Percentiles rank a stretch among this genome's conserved stretches.
phyloP scores from a whole-genome alignment of 2,888 invertebrate species.

The Mesopsocus fuscifrons region DNA sequence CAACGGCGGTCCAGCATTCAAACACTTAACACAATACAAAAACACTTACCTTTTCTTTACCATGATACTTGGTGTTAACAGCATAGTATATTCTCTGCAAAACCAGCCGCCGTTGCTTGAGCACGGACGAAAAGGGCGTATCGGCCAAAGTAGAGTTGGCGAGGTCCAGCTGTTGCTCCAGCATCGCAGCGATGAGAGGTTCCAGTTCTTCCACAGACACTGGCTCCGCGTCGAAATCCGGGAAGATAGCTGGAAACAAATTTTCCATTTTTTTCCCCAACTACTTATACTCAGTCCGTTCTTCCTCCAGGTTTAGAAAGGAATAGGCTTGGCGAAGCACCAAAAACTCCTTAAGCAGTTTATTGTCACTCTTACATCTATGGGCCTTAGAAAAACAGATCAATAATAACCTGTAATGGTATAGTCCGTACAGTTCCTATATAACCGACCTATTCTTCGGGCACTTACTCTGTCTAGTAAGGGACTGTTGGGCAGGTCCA shows the following conservation, averaged over 20 bases:
- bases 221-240: constrained; percentile 33
- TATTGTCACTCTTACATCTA: no score
- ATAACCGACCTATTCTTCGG: no score
- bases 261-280: no score
- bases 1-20: no score
- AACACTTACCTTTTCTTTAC: constrained; percentile 25
- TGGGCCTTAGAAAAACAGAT: no score
- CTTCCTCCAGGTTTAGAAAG: no score
- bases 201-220: constrained; percentile 30
- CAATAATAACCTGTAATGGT: no score
- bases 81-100: constrained; percentile 37
- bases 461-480: constrained; percentile 19
- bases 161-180: constrained; percentile 32
- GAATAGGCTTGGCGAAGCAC: no score
- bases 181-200: constrained; percentile 30
- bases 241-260: constrained; percentile 22
- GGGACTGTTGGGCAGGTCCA: constrained; percentile 21
- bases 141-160: constrained; percentile 34
- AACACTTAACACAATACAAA: no score
- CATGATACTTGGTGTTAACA: constrained; percentile 32
- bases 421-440: no score
- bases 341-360: no score
- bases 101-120: constrained; percentile 34
- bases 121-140: constrained; percentile 33
- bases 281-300: no score